Evolutionary conservation across 2,888 invertebrate genomes (phyloP), one percentile per base, ranked within the genome.

Genomic region (Tuta absoluta): DNA sequence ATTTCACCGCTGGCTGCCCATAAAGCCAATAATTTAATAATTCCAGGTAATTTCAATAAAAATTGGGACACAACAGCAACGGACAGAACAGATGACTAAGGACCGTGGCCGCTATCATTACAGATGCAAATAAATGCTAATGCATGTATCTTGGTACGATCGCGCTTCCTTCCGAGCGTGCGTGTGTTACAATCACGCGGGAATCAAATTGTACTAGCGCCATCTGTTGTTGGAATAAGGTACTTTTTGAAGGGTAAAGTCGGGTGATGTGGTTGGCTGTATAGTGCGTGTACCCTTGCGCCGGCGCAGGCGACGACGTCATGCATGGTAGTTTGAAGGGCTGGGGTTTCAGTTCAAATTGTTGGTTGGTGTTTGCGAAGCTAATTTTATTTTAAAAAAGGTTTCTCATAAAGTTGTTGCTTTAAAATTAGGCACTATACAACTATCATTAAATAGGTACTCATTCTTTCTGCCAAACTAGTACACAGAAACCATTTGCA

Each of bases 101-200:
- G 49, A 61, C 49, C 61, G 49, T 61, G 28, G 56, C 56, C 0
- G 33, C 28, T 33, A 28, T 45, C 60, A 60, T 61, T 61, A 61
- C n/a, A 28, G 12, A 68, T 67, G 68, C 63, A 56, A 68, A 68
- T 63, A 24, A 61, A 64, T 65, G 63, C 62, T 65, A 67, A 65
- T 63, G 38, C 57, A 67, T 67, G 66, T 65, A 67, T 65, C 66
- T 64, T 60, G 59, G 64, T 37, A 66, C 66, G 62, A 66, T 66
- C 66, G 41, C 57, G 62, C 63, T 68, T 68, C 68, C 68, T 68
- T 68, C 68, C 51, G 51, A 53, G 24, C 23, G 51, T 53, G 51
- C 51, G 51, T 53, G 14, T 23, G 23, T 23, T 53, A 23, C 51
- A 23, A 5, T 23, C 51, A 12, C 21, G 14, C 14, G 11, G 23